Evolutionary conservation across 2,113 vertebrate species (phyloP).

Genomic region (Monopterus albus): DNA sequence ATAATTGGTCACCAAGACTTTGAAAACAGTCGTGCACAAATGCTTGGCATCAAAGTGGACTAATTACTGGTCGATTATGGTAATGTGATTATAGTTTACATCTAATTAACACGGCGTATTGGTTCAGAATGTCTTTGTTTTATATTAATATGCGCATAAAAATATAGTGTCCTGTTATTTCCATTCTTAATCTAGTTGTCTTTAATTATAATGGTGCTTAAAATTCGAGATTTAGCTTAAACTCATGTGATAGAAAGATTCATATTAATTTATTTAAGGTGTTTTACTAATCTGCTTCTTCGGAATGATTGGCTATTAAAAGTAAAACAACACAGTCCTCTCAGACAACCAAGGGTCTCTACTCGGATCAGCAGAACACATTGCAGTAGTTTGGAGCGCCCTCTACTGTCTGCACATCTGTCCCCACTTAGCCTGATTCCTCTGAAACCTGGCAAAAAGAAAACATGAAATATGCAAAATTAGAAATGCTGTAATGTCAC

Average conservation of each 20-base stretch:
- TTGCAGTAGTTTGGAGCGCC: conserved; percentile 76
- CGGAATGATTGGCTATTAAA: conserved; percentile 1
- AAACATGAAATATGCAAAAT: not conserved
- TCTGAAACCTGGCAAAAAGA: not conserved
- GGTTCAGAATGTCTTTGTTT: not conserved
- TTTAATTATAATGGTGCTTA: not conserved
- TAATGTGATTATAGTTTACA: not conserved
- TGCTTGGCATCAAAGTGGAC: too few relatives aligned
- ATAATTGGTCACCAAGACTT: not conserved
- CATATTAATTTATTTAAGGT: not conserved
- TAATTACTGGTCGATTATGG: too few relatives aligned
- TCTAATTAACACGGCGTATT: not conserved
- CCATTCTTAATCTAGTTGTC: not conserved
- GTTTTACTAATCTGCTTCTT: not conserved
- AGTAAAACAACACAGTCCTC: conserved; percentile 23
- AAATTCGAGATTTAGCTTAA: not conserved
- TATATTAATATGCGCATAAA: not conserved
- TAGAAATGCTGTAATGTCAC: not conserved
- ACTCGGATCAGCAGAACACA: not conserved
- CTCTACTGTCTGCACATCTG: conserved; percentile 75
- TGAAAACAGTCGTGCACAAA: too few relatives aligned
- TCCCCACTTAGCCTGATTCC: not conserved
- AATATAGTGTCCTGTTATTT: not conserved
- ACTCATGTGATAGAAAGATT: not conserved
- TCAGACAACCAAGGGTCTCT: not conserved